phyloP scores from a whole-genome alignment of 2,888 invertebrate species.

The Hypercompe scribonia region DNA sequence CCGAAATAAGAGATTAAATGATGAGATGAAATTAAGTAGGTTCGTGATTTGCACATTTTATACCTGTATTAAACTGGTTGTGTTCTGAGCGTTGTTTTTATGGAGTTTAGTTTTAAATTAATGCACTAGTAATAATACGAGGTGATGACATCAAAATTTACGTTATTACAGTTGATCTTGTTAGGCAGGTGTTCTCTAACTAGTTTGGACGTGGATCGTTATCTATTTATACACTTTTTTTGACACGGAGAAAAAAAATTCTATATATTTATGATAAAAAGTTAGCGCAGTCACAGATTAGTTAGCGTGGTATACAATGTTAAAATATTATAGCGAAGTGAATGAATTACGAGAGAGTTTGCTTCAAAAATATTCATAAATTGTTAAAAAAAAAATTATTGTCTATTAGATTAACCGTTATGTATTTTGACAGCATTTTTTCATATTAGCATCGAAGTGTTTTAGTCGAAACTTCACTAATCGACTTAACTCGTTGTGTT shows the following conservation, averaged over 20 bases:
- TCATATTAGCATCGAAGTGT: slow-evolving; percentile 42
- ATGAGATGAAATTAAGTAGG: slow-evolving; percentile 22
- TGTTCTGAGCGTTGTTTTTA: neutral
- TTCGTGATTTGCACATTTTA: slow-evolving; percentile 28
- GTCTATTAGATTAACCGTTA: neutral
- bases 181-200: neutral
- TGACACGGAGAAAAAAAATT: neutral
- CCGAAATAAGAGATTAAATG: slow-evolving; percentile 19
- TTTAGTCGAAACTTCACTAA: slow-evolving; percentile 47
- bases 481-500: slow-evolving; percentile 49
- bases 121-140: neutral
- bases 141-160: neutral
- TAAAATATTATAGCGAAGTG: neutral
- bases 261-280: no score
- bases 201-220: neutral
- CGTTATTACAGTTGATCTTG: neutral
- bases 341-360: neutral
- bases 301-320: neutral
- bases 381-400: neutral
- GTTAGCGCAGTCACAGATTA: neutral
- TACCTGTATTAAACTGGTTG: slow-evolving; percentile 8
- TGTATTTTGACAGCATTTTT: slow-evolving; percentile 35
- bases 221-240: neutral
- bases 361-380: neutral
- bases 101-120: neutral